These are phyloP conservation scores for Watsonalla cultraria DNA, from an alignment of 2,888 invertebrate genomes.

Conservation along the genomic window DNA sequence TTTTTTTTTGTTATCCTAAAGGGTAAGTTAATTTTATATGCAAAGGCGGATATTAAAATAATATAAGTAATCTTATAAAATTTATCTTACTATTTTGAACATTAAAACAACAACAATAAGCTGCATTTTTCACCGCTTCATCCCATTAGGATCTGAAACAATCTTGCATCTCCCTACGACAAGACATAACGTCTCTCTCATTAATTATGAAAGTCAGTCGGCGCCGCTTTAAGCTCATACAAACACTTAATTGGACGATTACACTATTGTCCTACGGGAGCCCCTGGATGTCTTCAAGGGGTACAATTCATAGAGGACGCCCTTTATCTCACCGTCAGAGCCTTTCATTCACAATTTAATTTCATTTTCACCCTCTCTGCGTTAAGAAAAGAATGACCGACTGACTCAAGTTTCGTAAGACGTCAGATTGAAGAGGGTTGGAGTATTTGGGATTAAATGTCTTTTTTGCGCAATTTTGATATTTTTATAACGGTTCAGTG, in stretches of 20 bases:
- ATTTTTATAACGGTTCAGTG: slow-evolving; percentile 17
- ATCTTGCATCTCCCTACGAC: not conserved
- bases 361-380: slow-evolving; percentile 73
- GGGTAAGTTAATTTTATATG: too few relatives aligned
- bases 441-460: slow-evolving; percentile 34
- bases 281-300: slow-evolving; percentile 57
- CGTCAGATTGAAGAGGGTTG: slow-evolving; percentile 48
- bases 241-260: slow-evolving; percentile 76
- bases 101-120: not conserved
- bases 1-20: too few relatives aligned
- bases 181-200: slow-evolving; percentile 8
- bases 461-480: slow-evolving; percentile 38
- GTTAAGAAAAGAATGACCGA: slow-evolving; percentile 72
- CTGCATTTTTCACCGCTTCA: not conserved
- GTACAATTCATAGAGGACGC: slow-evolving; percentile 70
- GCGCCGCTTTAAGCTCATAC: slow-evolving; percentile 47
- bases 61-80: too few relatives aligned
- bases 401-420: slow-evolving; percentile 56
- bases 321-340: slow-evolving; percentile 65
- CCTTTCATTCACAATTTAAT: slow-evolving; percentile 76
- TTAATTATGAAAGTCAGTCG: slow-evolving; percentile 39
- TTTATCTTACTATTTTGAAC: not conserved
- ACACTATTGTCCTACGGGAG: slow-evolving; percentile 66
- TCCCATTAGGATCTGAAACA: not conserved
- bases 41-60: too few relatives aligned